Evolutionary conservation across 2,797 vertebrate species (phyloP).

Genomic region (Gallinago nigripennis): DNA sequence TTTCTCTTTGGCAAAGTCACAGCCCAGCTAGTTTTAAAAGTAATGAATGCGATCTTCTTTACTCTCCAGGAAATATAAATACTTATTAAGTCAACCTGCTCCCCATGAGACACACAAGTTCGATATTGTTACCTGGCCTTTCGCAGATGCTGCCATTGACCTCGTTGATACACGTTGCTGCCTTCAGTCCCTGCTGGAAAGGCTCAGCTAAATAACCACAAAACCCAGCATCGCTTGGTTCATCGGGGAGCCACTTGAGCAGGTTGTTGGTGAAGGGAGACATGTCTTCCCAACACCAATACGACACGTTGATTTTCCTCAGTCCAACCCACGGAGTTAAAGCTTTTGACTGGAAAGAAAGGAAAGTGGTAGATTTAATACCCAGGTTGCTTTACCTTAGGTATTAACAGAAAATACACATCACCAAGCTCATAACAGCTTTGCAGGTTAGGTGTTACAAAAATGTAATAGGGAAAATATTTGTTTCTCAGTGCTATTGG

Average conservation of each 20-base stretch:
- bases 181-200: conserved; percentile 86
- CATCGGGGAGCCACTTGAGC: conserved; percentile 89
- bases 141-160: conserved; percentile 95
- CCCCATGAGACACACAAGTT: fast-evolving
- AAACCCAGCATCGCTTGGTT: conserved; percentile 94
- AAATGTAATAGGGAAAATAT: background rate
- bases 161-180: conserved; percentile 91
- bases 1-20: background rate
- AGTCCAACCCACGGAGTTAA: conserved; percentile 97
- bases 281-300: conserved; percentile 99
- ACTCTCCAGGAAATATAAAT: background rate
- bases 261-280: conserved; percentile 94
- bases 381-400: background rate
- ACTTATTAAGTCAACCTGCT: fast-evolving
- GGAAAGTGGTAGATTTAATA: background rate
- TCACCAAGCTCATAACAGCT: background rate
- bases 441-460: background rate
- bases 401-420: background rate
- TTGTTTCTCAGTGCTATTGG: background rate
- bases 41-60: fast-evolving
- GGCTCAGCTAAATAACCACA: conserved; percentile 94
- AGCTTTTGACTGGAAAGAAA: conserved; percentile 81
- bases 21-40: background rate
- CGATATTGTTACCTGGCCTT: conserved; percentile 81
- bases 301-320: conserved; percentile 95